Conservation (phyloP, 2,888 invertebrate genomes). For the Erpobdella octoculata region DNA sequence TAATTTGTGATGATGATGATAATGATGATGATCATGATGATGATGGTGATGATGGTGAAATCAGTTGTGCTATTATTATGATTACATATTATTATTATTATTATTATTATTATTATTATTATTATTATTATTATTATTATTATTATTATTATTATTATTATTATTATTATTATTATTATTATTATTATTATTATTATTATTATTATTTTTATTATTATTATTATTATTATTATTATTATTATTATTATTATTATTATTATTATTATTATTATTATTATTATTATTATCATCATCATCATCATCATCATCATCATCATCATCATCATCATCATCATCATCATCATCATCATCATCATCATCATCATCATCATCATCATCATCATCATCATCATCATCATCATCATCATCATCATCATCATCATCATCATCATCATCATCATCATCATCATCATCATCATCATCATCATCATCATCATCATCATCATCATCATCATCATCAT, state of each 20-base stretch:
- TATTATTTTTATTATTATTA: neutral
- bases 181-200: neutral
- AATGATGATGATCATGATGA: no score
- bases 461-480: neutral
- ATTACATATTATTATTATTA: neutral
- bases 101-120: neutral
- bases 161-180: neutral
- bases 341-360: neutral
- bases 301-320: neutral
- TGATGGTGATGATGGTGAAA: neutral
- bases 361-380: neutral
- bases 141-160: neutral
- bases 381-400: neutral
- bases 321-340: neutral
- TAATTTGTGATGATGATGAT: no score
- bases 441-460: neutral
- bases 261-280: no score
- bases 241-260: neutral
- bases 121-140: neutral
- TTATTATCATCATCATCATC: slow-evolving; percentile 7
- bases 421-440: neutral
- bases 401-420: neutral
- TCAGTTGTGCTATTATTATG: neutral
- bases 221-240: neutral
- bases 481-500: neutral